Base-by-base conservation (phyloP, 1,140 invertebrate genomes). In the Drosophila parvula region DNA sequence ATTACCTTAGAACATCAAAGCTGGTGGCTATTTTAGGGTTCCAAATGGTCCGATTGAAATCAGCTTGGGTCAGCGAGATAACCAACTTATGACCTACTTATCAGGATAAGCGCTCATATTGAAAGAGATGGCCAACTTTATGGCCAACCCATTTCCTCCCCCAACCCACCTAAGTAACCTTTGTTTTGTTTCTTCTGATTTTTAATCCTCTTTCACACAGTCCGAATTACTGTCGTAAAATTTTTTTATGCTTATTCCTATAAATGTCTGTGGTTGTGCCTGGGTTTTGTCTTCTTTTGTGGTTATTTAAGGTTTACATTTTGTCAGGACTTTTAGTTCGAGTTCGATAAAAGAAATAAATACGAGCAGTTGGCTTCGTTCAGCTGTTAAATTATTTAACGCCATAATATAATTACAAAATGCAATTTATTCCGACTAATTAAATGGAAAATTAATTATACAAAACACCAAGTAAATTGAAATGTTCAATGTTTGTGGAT, bases 1-100 rank as follows among this genome's bases (percentile, higher is more conserved):
- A 74, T 61, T 53, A 74, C 57, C 68, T 61, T 53, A 22, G 22
- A 34, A 61, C 68, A 74, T 74, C 69, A 74, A 74, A 74, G 48
- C 30, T 34, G 47, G 5, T 40, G n/a, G 10, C 6, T 57, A 70
- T 70, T 70, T 71, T 22, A 36, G 44, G 69, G 28, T 34, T 69
- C 60, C n/a, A 30, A 48, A 28, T 48, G 14, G 7, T 3, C 7
- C 12, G 68, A 73, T 74, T 47, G 57, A 47, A 74, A 74, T 74
- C 47, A 40, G 57, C 48, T 61, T 74, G 40, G 69, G 69, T 74
- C 57, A 74, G 70, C 67, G 22, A 22, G 44, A 71, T 71, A 71
- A 71, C 68, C 57, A 47, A 73, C 47, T 73, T 74, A 61, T 55
- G 69, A 61, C 32, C 40, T 61, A 74, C 57, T 45, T 73, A 73